Base-by-base conservation (phyloP, 2,888 invertebrate species). In the Harpalus rufipes region DNA sequence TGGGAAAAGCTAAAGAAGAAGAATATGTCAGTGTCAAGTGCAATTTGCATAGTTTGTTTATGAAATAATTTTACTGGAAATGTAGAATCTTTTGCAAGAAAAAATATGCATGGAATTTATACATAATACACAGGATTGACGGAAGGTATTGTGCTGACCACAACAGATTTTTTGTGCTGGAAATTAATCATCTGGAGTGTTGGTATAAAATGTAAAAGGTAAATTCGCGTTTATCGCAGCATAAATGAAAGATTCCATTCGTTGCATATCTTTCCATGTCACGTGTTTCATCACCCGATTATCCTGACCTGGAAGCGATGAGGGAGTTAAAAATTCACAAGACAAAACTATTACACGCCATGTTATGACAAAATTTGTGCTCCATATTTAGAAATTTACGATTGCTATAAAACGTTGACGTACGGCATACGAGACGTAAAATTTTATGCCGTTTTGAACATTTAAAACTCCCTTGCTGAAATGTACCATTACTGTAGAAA, bases 331-430 rank as follows among this genome's bases (percentile, higher is more conserved):
- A 78, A 78, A 78, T 78, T 78, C 78, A 78, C 12, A 78, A 78
- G 78, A 78, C 78, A 78, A 78, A 78, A 78, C 78, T 78, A 78
- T 78, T 81, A 68, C 65, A 81, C 81, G 68, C 65, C 56, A 32
- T 68, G 68, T 65, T 74, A 83, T 76, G 83, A 78, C 84, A 63
- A 56, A 78, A 51, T 84, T 84, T 84, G 84, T 84, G 84, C 84
- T 78, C 65, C 84, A 84, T 84, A 84, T 84, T 78, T 78, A 78
- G 65, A 84, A 84, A 84, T 84, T 84, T 84, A 84, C 76, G 84
- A 84, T 61, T 63, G 41, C 63, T 61, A 78, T 84, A 84, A 84
- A 84, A 84, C 32, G 63, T 63, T 84, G 84, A 84, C 78, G 84
- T 84, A 63, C 76, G 59, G 76, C 76, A 63, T 61, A 84, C 78